Base-by-base conservation (phyloP, 2,888 invertebrate species). In the Pheosia tremula region DNA sequence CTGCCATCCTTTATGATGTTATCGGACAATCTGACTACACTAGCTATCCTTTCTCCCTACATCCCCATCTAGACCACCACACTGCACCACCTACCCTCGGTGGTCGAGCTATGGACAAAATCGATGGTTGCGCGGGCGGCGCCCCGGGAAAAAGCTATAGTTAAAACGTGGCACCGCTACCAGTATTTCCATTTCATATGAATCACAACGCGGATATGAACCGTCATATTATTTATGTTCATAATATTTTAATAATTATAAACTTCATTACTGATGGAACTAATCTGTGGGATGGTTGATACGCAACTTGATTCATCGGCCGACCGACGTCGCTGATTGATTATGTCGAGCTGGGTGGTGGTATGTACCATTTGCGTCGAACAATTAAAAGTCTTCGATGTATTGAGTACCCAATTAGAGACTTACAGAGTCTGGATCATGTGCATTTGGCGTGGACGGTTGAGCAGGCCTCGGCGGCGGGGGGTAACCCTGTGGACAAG, bases 361-460 rank as follows among this genome's bases (percentile, higher is more conserved):
- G 47, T 24, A 24, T 24, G 24, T 24, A 24, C 58, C n/a, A 59
- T 47, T 63, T 53, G 68, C 61, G 67, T 61, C 57, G 60, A 63
- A 60, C 71, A 67, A 69, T 63, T 60, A 71, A 39, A 5, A 39
- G 39, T 10, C 43, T 67, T 66, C 47, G 10, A 38, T 59, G 49
- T 55, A 41, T 43, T 43, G 43, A 43, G 9, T 43, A 8, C 43
- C 43, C 9, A 60, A 64, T 65, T 72, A 54, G 67, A 61, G 58
- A 95, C 96, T 95, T 92, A 96, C 96, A 92, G 96, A 95, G 86
- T 97, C 96, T 72, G 96, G 96, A 85, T 96, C 96, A 88, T 96
- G 96, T 80, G 96, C 95, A 89, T 96, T 96, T 73, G 96, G 96
- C 73, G 96, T 96, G 82, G 96, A 96, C 81, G 96, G 95, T 88